Percentiles rank a stretch among this genome's conserved stretches.
These are phyloP conservation scores for Amiota mariae DNA, from an alignment of 2,888 invertebrate genomes.

Conservation along the genomic window DNA sequence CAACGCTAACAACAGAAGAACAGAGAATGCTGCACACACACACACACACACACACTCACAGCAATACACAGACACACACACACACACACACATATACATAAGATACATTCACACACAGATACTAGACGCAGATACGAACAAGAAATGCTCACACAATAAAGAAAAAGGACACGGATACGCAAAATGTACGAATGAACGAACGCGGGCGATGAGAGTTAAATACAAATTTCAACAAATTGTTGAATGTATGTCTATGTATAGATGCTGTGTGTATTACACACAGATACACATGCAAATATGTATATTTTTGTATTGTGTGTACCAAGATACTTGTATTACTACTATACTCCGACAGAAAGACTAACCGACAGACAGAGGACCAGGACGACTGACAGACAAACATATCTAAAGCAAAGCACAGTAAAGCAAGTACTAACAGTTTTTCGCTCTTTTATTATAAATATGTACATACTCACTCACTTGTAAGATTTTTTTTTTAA, in stretches of 20 bases:
- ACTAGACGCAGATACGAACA: background rate
- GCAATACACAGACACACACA: background rate
- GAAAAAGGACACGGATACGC: background rate
- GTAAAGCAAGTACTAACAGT: background rate
- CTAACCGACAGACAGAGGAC: slow-evolving; percentile 1
- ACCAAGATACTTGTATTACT: slow-evolving; percentile 21
- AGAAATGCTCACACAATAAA: too few relatives aligned
- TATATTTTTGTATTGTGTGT: slow-evolving; percentile 28
- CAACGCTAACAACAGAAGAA: too few relatives aligned
- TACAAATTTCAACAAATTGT: slow-evolving; percentile 65
- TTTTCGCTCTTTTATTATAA: slow-evolving; percentile 21
- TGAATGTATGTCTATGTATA: slow-evolving; percentile 54
- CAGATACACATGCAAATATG: slow-evolving; percentile 7
- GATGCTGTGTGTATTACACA: slow-evolving; percentile 28
- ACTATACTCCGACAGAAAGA: slow-evolving; percentile 28
- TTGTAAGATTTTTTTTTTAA: slow-evolving; percentile 21
- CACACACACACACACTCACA: background rate
- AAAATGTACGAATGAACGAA: slow-evolving; percentile 14
- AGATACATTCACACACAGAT: too few relatives aligned
- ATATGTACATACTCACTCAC: slow-evolving; percentile 38
- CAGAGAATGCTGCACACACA: background rate
- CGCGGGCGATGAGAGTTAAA: slow-evolving; percentile 20
- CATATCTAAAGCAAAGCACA: background rate
- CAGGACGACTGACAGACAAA: background rate
- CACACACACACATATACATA: background rate